These are phyloP conservation scores for Gouania willdenowi DNA, from an alignment of 2,797 vertebrate genomes.

Conservation along the genomic window DNA sequence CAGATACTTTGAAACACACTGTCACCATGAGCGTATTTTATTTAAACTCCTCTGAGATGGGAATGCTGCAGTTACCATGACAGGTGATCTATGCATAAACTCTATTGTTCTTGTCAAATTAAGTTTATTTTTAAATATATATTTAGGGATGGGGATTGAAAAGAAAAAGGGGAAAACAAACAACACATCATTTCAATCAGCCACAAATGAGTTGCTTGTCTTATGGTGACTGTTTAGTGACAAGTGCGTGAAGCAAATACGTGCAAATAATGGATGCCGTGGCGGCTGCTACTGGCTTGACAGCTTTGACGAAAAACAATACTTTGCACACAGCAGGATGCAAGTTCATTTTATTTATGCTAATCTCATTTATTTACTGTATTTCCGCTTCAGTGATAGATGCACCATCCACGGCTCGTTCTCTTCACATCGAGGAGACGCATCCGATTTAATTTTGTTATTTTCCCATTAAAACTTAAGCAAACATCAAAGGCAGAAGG, in stretches of 20 bases:
- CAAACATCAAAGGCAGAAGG: slow-evolving; percentile 77
- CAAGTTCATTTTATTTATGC: slow-evolving; percentile 45
- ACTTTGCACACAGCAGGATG: slow-evolving; percentile 27
- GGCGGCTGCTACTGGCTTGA: slow-evolving; percentile 15
- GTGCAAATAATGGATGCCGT: slow-evolving; percentile 18
- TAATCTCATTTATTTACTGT: slow-evolving; percentile 65
- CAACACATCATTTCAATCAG: neutral
- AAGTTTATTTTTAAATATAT: too few relatives aligned
- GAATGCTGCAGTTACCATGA: too few relatives aligned
- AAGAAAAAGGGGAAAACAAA: too few relatives aligned
- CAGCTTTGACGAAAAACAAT: slow-evolving; percentile 44
- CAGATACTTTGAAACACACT: too few relatives aligned
- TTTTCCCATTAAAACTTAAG: slow-evolving; percentile 75
- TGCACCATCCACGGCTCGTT: slow-evolving; percentile 56
- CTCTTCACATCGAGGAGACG: slow-evolving; percentile 50
- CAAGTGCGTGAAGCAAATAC: slow-evolving; percentile 26
- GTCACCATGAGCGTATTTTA: too few relatives aligned
- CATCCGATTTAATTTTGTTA: slow-evolving; percentile 72
- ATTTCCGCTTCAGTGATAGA: slow-evolving; percentile 60
- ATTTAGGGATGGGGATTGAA: too few relatives aligned
- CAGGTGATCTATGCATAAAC: too few relatives aligned
- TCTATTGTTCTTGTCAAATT: too few relatives aligned
- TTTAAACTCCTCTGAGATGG: too few relatives aligned
- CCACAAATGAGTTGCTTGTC: too few relatives aligned
- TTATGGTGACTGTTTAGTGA: slow-evolving; percentile 21